A percentile compares a stretch with the other conserved stretches of the same genome.
These are phyloP conservation scores for Hemithea aestivaria DNA, from an alignment of 2,888 invertebrate genomes.

Conservation along the genomic window DNA sequence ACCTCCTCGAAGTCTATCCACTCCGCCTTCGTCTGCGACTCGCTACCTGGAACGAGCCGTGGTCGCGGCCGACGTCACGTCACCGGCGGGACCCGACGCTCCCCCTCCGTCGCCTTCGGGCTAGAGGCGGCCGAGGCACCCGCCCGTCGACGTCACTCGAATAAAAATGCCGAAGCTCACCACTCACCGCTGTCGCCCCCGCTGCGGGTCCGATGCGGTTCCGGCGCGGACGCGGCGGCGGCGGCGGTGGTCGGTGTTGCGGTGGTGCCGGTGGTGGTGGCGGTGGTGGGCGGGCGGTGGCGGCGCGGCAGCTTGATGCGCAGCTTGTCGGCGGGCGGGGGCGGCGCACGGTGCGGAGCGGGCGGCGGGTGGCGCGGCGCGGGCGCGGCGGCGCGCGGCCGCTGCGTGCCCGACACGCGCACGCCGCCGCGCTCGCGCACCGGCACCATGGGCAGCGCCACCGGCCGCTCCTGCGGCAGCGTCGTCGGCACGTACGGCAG, in stretches of 20 bases:
- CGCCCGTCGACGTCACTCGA: too few relatives aligned
- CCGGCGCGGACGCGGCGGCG: conserved; percentile 33
- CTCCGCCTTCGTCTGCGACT: conserved; percentile 62
- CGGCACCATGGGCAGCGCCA: conserved; percentile 89
- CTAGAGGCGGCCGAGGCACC: too few relatives aligned
- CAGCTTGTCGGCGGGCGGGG: conserved; percentile 52
- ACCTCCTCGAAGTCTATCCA: conserved; percentile 95
- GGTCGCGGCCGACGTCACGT: too few relatives aligned
- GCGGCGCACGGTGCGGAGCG: conserved; percentile 25
- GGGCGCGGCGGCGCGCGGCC: conserved; percentile 84
- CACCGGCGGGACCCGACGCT: too few relatives aligned
- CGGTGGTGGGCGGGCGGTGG: conserved; percentile 43
- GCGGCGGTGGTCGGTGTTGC: conserved; percentile 31
- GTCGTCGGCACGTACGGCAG: conserved; percentile 95
- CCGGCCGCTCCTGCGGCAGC: conserved; percentile 89
- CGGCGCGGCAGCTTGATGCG: conserved; percentile 56
- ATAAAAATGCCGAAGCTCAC: neutral
- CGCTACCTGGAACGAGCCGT: conserved; percentile 22
- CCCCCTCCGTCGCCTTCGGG: too few relatives aligned
- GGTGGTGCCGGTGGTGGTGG: conserved; percentile 30
- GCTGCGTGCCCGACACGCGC: conserved; percentile 58
- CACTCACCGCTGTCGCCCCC: conserved; percentile 48
- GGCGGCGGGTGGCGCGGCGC: conserved; percentile 29
- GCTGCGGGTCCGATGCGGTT: conserved; percentile 38
- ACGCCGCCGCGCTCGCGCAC: conserved; percentile 73